A percentile compares a stretch with the other conserved stretches of the same genome.
Evolutionary conservation across 1,140 invertebrate genomes (phyloP).

Genomic region (Bombus superbus): DNA sequence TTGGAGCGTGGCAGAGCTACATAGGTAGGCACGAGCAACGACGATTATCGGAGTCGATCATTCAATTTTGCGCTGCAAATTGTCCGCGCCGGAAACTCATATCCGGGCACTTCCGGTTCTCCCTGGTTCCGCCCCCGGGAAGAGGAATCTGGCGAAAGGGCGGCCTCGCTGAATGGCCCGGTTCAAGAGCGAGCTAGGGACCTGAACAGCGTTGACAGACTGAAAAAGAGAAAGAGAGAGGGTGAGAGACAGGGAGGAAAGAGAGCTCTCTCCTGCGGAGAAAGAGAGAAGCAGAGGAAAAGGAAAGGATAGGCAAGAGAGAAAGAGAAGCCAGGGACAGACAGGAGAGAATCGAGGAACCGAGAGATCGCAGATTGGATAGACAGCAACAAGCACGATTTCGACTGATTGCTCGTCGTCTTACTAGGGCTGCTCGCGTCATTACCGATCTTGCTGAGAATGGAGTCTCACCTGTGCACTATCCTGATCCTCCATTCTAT

Average conservation of each 20-base stretch:
- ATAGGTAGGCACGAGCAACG: conserved; percentile 57
- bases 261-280: not conserved
- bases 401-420: conserved; percentile 63
- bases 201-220: not conserved
- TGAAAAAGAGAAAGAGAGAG: not conserved
- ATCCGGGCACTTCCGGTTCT: conserved; percentile 82
- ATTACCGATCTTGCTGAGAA: conserved; percentile 15
- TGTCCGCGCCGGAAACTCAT: conserved; percentile 83
- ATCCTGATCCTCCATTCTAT: no score
- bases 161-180: conserved; percentile 49
- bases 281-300: not conserved
- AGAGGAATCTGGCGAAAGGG: conserved; percentile 62
- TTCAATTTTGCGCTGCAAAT: conserved; percentile 81
- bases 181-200: not conserved
- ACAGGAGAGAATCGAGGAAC: conserved; percentile 22
- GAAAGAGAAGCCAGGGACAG: not conserved
- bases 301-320: not conserved
- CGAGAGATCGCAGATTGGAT: conserved; percentile 4
- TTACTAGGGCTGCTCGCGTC: conserved; percentile 18
- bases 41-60: conserved; percentile 79
- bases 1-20: conserved; percentile 57
- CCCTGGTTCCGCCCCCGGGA: conserved; percentile 69
- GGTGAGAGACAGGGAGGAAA: not conserved
- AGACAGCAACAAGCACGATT: conserved; percentile 75
- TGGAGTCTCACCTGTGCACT: not conserved